These are phyloP conservation scores for Solenopsis fugax DNA, from an alignment of 1,140 invertebrate genomes.

Conservation along the genomic window DNA sequence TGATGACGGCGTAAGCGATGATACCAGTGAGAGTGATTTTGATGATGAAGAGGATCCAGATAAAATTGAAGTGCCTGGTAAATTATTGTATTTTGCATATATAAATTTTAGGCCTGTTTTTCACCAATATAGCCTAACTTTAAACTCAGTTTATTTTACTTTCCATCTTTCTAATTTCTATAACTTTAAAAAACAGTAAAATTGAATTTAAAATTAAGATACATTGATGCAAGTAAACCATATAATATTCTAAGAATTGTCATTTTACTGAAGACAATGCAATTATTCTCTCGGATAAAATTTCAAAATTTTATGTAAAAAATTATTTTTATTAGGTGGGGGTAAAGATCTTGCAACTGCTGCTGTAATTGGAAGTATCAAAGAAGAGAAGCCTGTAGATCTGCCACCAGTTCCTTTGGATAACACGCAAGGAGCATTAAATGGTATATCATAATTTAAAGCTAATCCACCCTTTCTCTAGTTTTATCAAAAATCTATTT, in stretches of 20 bases:
- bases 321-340: constrained; percentile 88
- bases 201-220: too few species aligned
- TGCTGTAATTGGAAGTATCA: constrained; percentile 87
- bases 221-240: too few species aligned
- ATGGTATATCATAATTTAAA: constrained; percentile 68
- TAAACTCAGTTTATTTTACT: too few species aligned
- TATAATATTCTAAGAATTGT: neutral
- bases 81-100: constrained; percentile 24
- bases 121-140: too few species aligned
- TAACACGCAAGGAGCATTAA: constrained; percentile 78
- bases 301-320: constrained; percentile 10
- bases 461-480: neutral
- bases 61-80: constrained; percentile 95
- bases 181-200: too few species aligned
- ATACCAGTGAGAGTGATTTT: constrained; percentile 92
- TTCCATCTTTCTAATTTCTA: too few species aligned
- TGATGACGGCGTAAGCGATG: constrained; percentile 88
- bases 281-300: neutral
- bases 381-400: constrained; percentile 78
- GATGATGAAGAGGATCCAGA: constrained; percentile 96
- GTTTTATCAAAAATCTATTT: neutral
- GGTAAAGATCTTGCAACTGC: constrained; percentile 93
- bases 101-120: neutral
- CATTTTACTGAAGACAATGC: constrained; percentile 9
- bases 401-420: constrained; percentile 53